These are phyloP conservation scores for Montipora sp. DNA, from an alignment of 64 coral and sea anemone species.

Conservation along the genomic window DNA sequence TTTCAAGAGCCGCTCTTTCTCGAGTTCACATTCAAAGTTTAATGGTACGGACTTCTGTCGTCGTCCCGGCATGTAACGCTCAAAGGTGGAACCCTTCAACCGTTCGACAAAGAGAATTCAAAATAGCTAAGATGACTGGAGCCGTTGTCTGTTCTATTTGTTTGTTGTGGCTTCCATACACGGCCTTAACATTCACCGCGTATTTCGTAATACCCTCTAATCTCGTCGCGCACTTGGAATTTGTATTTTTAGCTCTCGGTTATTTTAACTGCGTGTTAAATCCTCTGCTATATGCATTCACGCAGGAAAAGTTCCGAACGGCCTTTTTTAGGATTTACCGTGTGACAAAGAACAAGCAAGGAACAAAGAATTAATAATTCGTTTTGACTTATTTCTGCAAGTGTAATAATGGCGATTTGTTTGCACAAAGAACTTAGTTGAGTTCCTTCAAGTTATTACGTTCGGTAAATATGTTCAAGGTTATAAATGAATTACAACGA, in stretches of 20 bases:
- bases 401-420: not conserved
- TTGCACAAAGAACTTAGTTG: not conserved
- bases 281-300: slow-evolving; percentile 85
- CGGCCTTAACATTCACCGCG: slow-evolving; percentile 69
- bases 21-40: slow-evolving; percentile 80
- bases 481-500: not conserved
- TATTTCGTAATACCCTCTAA: slow-evolving; percentile 52
- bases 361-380: not conserved
- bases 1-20: slow-evolving; percentile 81
- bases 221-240: slow-evolving; percentile 55
- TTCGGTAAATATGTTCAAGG: not conserved
- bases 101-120: slow-evolving; percentile 74
- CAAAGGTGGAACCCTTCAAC: slow-evolving; percentile 29
- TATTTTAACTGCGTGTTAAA: slow-evolving; percentile 89
- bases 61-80: slow-evolving; percentile 20
- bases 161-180: slow-evolving; percentile 85
- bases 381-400: not conserved
- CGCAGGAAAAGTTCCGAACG: slow-evolving; percentile 86
- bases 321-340: slow-evolving; percentile 81
- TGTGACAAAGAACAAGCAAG: not conserved
- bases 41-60: slow-evolving; percentile 66
- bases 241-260: slow-evolving; percentile 72
- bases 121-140: slow-evolving; percentile 91
- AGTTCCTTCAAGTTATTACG: not conserved
- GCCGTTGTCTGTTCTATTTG: slow-evolving; percentile 85